These are phyloP conservation scores for Setipinna tenuifilis DNA, from an alignment of 2,797 vertebrate genomes.

Conservation along the genomic window DNA sequence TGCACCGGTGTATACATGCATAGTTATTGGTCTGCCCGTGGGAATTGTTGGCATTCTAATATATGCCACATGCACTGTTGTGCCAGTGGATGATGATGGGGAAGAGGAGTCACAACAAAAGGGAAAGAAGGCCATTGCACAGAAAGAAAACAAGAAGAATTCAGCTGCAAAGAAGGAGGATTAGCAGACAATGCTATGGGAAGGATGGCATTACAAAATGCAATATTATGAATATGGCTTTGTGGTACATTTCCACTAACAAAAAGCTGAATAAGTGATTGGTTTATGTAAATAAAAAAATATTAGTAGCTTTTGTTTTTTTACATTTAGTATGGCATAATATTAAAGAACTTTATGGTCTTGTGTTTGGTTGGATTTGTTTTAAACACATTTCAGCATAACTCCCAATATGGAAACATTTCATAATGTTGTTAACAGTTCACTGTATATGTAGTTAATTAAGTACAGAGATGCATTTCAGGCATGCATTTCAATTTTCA, in stretches of 20 bases:
- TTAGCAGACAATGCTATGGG: not conserved
- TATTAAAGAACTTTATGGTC: not conserved
- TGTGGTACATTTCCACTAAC: not conserved
- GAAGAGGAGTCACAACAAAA: conserved; percentile 21
- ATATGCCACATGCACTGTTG: conserved; percentile 48
- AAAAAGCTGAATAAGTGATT: not conserved
- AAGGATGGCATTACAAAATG: not conserved
- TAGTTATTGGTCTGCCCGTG: conserved; percentile 46
- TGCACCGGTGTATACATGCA: conserved; percentile 38
- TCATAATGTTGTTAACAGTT: not conserved
- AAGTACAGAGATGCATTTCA: too few species aligned
- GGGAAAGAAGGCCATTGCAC: not conserved
- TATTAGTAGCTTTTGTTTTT: not conserved
- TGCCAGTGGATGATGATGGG: conserved; percentile 38
- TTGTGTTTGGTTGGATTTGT: not conserved
- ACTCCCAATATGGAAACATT: not conserved
- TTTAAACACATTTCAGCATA: not conserved
- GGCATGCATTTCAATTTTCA: too few species aligned
- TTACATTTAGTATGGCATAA: not conserved
- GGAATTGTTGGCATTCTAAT: conserved; percentile 41
- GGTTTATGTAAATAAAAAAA: not conserved
- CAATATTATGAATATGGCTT: not conserved
- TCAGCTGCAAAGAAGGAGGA: conserved; percentile 3
- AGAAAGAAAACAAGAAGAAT: conserved; percentile 31
- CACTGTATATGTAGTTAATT: too few species aligned